Evolutionary conservation across 2,888 invertebrate genomes (phyloP).

Genomic region (Metalampra italica): DNA sequence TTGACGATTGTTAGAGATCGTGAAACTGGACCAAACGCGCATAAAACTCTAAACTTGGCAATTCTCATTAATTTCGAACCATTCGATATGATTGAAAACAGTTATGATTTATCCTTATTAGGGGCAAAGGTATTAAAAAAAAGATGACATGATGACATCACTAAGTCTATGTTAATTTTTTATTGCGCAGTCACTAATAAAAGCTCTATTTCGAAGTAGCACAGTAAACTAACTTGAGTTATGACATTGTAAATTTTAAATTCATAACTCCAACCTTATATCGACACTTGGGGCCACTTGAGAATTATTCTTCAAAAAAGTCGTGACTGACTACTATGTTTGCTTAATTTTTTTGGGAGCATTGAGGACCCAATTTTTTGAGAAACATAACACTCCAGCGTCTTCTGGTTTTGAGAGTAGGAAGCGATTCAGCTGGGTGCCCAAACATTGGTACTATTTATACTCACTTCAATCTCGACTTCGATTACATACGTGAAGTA

Average conservation of each 20-base stretch:
- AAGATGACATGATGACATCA: not conserved
- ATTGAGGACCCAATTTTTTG: conserved; percentile 37
- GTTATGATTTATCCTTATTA: not conserved
- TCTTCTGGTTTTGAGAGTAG: conserved; percentile 19
- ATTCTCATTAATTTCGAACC: too few species aligned
- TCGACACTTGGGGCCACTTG: conserved; percentile 1
- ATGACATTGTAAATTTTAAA: conserved; percentile 1
- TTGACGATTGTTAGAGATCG: too few species aligned
- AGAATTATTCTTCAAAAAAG: not conserved
- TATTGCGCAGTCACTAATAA: not conserved
- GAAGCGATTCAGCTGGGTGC: conserved; percentile 25
- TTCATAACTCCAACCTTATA: conserved; percentile 1
- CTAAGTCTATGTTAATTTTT: not conserved
- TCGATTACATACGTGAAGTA: too few species aligned
- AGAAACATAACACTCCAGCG: conserved; percentile 39
- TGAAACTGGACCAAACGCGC: too few species aligned
- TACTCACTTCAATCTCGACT: not conserved
- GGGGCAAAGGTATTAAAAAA: not conserved
- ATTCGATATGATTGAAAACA: not conserved
- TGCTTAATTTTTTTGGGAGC: conserved; percentile 42
- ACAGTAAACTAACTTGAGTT: not conserved
- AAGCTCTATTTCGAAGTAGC: not conserved
- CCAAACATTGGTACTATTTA: conserved; percentile 1
- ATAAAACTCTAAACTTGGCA: too few species aligned
- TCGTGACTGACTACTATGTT: conserved; percentile 20